Evolutionary conservation across 2,888 invertebrate genomes (phyloP).

Genomic region (Parnassius mnemosyne): DNA sequence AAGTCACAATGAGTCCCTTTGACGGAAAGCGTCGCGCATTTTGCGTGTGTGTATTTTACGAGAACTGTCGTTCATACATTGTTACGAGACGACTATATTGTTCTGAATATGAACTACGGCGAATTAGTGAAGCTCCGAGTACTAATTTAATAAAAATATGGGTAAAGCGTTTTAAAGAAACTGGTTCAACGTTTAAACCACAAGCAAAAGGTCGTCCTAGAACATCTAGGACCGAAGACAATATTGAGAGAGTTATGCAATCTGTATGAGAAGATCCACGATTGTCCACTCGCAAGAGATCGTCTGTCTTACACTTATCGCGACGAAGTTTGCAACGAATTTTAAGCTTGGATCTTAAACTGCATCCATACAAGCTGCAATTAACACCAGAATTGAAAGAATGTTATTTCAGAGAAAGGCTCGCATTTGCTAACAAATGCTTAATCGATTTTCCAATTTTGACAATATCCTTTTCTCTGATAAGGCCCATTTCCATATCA

Average conservation of each 20-base stretch:
- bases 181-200: too few species aligned
- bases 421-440: background rate
- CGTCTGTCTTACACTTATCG: too few species aligned
- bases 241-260: background rate
- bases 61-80: background rate
- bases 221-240: too few species aligned
- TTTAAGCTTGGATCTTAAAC: background rate
- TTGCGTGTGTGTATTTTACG: background rate
- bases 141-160: background rate
- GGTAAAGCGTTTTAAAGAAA: background rate
- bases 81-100: background rate
- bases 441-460: background rate
- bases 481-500: background rate
- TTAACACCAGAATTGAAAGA: background rate
- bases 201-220: too few species aligned
- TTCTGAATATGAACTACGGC: constrained; percentile 1
- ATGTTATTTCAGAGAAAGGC: background rate
- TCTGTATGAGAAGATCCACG: background rate
- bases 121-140: background rate
- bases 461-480: background rate
- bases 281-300: background rate
- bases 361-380: background rate
- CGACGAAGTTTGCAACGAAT: background rate
- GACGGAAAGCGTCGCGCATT: background rate
- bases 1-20: background rate